Base-by-base conservation (phyloP, 2,113 vertebrate species). In the Caranx melampygus region DNA sequence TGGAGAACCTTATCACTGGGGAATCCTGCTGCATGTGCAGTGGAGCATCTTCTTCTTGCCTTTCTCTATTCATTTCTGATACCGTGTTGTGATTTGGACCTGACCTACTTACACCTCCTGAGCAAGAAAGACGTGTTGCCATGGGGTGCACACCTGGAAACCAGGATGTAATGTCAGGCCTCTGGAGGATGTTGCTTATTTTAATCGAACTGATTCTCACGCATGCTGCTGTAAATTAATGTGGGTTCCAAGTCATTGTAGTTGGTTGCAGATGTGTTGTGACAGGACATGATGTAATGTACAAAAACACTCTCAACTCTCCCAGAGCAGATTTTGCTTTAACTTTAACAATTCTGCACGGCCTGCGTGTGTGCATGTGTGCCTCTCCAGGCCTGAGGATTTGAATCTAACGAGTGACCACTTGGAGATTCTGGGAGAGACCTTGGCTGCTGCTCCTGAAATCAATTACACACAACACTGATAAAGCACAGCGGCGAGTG, bases 251-350 rank as follows among this genome's bases (percentile, higher is more conserved):
- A 16, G 51, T 75, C 68, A 55, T 66, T 75, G 66, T 70, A 75
- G 79, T 79, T 78, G 81, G 33, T 78, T 90, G 76, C 91, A 92
- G 89, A 91, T 91, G 87, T 87, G 66, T 44, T 64, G 49, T 67
- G 84, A 79, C 66, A 66, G 72, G 71, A 83, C 31, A 47, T 68
- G 73, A 76, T 37, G 78, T 73, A 33, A 78, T 81, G 71, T 69
- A 61, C 59, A 65, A 57, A 42, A 61, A 60, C 35, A 40, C 4
- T 21, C 37, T 45, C 58, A 58, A 61, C 58, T 31, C 72, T 64
- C 55, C 31, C 12, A 63, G 55, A 72, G 70, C 45, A 65, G 60
- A 79, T 68, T 62, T 72, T 57, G 54, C 12, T 42, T 16, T 49
- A 16, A 60, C 71, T 26, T 26, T 26, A 26, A 26, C 26, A 26